Conservation (phyloP, 2,797 vertebrate species). For the Anas capensis region DNA sequence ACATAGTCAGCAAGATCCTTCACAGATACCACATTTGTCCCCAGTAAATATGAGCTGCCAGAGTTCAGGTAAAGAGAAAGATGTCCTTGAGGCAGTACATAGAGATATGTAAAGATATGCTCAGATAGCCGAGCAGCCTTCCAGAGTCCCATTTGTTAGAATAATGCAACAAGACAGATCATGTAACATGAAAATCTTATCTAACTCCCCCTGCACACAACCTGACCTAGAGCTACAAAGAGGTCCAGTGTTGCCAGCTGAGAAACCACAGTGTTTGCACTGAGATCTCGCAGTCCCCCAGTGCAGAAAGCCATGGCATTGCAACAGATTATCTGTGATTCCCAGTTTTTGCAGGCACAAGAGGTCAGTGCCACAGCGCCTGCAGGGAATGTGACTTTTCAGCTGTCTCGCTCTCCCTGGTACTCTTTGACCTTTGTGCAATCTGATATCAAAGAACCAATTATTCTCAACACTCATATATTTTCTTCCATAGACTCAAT, state of each 20-base stretch:
- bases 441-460: slow-evolving; percentile 62
- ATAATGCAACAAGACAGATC: slow-evolving; percentile 47
- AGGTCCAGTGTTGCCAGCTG: slow-evolving; percentile 27
- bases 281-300: not conserved
- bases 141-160: slow-evolving; percentile 32
- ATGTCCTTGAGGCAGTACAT: not conserved
- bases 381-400: slow-evolving; percentile 69
- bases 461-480: slow-evolving; percentile 56
- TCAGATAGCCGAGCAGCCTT: not conserved
- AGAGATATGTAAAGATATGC: not conserved
- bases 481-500: slow-evolving; percentile 38
- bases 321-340: slow-evolving; percentile 25
- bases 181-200: slow-evolving; percentile 39
- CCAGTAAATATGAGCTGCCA: not conserved
- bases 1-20: not conserved
- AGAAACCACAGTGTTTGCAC: slow-evolving; percentile 6
- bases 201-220: not conserved
- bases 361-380: slow-evolving; percentile 42
- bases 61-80: not conserved
- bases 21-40: not conserved
- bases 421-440: slow-evolving; percentile 54
- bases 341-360: slow-evolving; percentile 39
- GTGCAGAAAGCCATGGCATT: not conserved
- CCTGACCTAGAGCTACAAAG: slow-evolving; percentile 32
- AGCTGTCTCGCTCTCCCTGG: slow-evolving; percentile 25